Percentiles rank a stretch among this genome's conserved stretches.
Evolutionary conservation across 2,113 vertebrate genomes (phyloP).

Genomic region (Strigops habroptila): DNA sequence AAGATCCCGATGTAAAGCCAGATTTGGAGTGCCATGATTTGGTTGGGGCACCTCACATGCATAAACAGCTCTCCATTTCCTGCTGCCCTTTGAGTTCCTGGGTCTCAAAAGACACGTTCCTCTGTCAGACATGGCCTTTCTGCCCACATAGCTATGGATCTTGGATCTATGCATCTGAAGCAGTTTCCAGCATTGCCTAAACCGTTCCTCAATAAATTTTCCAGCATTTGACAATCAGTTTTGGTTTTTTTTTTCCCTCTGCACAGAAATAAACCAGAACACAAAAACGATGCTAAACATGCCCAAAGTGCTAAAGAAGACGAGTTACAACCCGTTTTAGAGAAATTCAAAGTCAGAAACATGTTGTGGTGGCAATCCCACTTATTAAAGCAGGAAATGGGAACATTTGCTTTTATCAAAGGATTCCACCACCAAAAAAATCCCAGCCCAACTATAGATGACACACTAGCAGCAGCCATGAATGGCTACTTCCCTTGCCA

Average conservation of each 20-base stretch:
- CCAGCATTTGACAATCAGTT: neutral
- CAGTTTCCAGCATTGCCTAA: neutral
- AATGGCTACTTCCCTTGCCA: neutral
- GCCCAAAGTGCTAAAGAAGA: neutral
- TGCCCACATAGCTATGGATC: neutral
- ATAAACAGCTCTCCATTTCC: neutral
- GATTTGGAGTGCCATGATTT: rapidly evolving
- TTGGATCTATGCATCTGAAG: neutral
- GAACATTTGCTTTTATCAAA: neutral
- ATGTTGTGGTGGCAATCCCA: neutral
- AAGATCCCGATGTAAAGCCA: neutral
- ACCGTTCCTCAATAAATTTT: neutral
- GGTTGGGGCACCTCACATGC: neutral
- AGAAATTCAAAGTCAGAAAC: neutral
- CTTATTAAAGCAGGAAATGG: neutral
- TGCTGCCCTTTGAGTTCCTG: neutral
- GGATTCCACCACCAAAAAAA: neutral
- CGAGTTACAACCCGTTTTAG: neutral
- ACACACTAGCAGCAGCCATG: neutral
- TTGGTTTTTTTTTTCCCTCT: neutral
- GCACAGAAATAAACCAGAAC: neutral
- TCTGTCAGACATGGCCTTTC: neutral
- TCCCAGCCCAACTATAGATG: neutral
- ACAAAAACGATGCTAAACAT: neutral
- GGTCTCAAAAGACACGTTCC: neutral